Evolutionary conservation across 2,888 invertebrate species (phyloP).

Genomic region (Mythimna albipuncta): DNA sequence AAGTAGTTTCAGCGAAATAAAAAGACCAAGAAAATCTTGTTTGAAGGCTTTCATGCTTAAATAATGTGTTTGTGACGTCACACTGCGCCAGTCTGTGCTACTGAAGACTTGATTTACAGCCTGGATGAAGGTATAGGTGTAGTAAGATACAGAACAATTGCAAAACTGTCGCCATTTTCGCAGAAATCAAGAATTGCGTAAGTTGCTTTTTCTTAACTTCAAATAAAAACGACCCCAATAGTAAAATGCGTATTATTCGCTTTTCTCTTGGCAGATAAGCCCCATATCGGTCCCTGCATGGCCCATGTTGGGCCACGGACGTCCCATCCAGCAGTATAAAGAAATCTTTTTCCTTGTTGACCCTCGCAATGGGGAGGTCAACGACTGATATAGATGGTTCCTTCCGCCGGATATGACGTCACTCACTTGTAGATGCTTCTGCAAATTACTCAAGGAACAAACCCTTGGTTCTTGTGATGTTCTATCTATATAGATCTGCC

Average conservation of each 20-base stretch:
- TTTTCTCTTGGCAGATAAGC: constrained; percentile 9
- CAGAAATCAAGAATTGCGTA: background rate
- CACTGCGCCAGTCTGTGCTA: constrained; percentile 35
- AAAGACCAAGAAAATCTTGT: constrained; percentile 39
- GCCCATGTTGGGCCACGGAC: background rate
- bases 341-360: constrained; percentile 44
- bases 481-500: too few relatives aligned
- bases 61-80: constrained; percentile 46
- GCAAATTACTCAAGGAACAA: constrained; percentile 7
- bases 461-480: background rate
- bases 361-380: constrained; percentile 45
- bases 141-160: background rate
- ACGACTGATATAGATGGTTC: constrained; percentile 36
- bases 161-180: background rate
- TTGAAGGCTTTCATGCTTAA: constrained; percentile 40
- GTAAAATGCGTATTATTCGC: constrained; percentile 8
- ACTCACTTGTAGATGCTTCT: constrained; percentile 21
- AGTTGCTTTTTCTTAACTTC: background rate
- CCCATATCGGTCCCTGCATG: constrained; percentile 6
- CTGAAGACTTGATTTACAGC: constrained; percentile 14
- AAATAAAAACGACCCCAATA: background rate
- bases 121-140: background rate
- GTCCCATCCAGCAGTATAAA: constrained; percentile 27
- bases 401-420: constrained; percentile 14
- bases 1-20: constrained; percentile 43